phyloP scores from a whole-genome alignment of 35 echinoderm and acorn worm species.

The Holothuria glaberrima region DNA sequence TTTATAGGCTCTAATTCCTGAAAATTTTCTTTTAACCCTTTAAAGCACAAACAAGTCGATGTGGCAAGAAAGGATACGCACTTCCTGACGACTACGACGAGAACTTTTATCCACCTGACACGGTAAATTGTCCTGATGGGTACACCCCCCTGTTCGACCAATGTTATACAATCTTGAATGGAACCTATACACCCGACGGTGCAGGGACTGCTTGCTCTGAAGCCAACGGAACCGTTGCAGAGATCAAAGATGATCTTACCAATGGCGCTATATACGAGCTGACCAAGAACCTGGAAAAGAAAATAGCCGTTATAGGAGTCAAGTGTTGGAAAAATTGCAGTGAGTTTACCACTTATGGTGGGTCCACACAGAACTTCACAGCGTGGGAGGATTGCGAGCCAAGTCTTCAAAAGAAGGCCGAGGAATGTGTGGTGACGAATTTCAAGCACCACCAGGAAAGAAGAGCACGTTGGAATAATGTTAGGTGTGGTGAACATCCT shows the following conservation, averaged over 20 bases:
- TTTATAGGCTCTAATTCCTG: no score
- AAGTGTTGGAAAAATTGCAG: not conserved
- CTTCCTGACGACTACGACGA: not conserved
- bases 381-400: conserved; percentile 30
- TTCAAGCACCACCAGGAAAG: not conserved
- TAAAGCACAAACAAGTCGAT: not conserved
- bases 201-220: not conserved
- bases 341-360: not conserved
- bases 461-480: conserved; percentile 1
- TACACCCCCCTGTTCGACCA: not conserved
- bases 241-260: conserved; percentile 16
- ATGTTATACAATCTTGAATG: not conserved
- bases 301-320: not conserved
- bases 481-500: not conserved
- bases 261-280: conserved; percentile 23
- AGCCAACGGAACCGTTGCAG: not conserved
- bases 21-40: no score
- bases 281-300: not conserved
- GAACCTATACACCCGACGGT: not conserved
- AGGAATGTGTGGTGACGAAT: conserved; percentile 9
- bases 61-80: not conserved
- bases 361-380: not conserved
- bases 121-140: not conserved
- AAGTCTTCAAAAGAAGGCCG: not conserved
- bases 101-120: not conserved